Percentiles rank a stretch among this genome's conserved stretches.
phyloP scores from a whole-genome alignment of 2,113 vertebrate species.

The Gallinago jamesoni region DNA sequence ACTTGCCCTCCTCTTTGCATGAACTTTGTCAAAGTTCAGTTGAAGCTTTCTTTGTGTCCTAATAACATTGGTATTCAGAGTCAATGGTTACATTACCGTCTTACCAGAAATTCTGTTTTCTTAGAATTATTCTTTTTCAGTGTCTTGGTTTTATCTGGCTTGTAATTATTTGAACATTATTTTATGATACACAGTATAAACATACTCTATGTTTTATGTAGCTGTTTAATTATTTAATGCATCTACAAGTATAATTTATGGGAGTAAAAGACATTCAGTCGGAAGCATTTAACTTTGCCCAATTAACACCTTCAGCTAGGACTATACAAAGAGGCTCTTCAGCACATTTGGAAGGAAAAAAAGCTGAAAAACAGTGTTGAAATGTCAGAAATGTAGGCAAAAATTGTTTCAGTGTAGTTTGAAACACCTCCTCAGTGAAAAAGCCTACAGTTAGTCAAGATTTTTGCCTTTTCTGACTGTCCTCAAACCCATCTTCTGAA shows the following conservation, averaged over 20 bases:
- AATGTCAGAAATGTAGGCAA: background rate
- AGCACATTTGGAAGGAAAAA: background rate
- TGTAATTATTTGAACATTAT: background rate
- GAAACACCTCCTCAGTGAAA: background rate
- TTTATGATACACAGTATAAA: background rate
- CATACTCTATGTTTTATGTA: background rate
- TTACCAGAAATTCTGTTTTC: conserved; percentile 11
- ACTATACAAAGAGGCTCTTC: background rate
- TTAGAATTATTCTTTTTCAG: background rate
- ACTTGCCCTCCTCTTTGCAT: background rate
- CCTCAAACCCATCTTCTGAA: background rate
- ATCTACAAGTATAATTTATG: background rate
- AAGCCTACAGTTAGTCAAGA: background rate
- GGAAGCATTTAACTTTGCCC: background rate
- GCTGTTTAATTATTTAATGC: background rate
- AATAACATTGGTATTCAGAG: background rate
- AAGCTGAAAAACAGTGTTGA: background rate
- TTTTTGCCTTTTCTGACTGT: background rate
- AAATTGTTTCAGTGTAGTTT: background rate
- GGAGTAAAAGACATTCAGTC: background rate
- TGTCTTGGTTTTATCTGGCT: background rate
- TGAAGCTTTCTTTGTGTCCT: background rate
- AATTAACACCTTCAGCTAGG: background rate
- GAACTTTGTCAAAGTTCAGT: conserved; percentile 28
- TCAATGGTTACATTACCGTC: background rate